phyloP scores from a whole-genome alignment of 2,888 invertebrate genomes.

The Hartigia nigra region DNA sequence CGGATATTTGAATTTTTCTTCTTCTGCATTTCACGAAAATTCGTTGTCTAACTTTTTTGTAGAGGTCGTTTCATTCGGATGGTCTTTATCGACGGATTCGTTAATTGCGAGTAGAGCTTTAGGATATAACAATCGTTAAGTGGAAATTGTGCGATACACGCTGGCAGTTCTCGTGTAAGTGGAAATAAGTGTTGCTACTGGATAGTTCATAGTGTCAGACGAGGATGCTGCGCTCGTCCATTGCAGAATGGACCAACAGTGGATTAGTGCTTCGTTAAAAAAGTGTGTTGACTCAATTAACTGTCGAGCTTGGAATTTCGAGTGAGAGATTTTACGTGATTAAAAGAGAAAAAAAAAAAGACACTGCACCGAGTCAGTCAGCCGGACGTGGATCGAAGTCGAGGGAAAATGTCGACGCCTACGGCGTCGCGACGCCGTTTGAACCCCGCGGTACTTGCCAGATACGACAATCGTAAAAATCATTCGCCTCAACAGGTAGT shows the following conservation, averaged over 20 bases:
- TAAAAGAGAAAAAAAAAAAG: no score
- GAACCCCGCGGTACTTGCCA: slow-evolving; percentile 51
- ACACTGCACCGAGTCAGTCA: no score
- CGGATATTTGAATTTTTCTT: background rate
- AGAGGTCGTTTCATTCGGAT: background rate
- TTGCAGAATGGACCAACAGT: no score
- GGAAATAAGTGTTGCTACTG: no score
- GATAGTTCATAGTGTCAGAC: no score
- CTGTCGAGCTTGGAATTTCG: background rate
- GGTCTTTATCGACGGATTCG: background rate
- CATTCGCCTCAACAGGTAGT: slow-evolving; percentile 46
- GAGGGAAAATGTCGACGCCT: slow-evolving; percentile 43
- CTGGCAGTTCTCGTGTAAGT: no score
- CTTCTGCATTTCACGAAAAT: background rate
- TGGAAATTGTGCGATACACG: no score
- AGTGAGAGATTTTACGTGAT: background rate
- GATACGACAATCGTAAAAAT: slow-evolving; percentile 39
- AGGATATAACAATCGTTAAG: no score
- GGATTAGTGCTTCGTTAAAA: no score
- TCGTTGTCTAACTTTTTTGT: background rate
- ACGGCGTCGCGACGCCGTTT: slow-evolving; percentile 48
- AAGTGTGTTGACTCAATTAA: no score
- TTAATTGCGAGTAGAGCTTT: background rate
- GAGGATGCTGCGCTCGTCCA: no score
- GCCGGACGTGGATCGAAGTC: no score